A percentile compares a stretch with the other conserved stretches of the same genome.
Evolutionary conservation across 2,797 vertebrate species (phyloP).

Genomic region (Pseudocheirus occidentalis): DNA sequence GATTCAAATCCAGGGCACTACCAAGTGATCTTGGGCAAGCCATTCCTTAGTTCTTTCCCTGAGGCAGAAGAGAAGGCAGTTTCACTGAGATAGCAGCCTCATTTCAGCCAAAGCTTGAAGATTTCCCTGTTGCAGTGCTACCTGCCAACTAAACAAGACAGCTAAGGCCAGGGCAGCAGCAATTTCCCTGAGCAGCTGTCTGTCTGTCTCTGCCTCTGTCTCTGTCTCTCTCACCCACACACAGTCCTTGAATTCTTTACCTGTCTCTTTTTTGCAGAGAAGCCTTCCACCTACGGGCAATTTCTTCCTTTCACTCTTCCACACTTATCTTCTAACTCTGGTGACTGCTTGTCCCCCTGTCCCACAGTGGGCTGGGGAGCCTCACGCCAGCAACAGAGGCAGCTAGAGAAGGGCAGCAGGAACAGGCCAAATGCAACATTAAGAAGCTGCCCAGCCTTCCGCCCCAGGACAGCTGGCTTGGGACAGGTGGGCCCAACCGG

Average conservation of each 20-base stretch:
- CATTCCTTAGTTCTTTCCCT: not conserved
- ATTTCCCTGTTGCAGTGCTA: not conserved
- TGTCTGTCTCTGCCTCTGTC: not conserved
- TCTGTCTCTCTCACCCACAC: not conserved
- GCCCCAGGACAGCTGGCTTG: not conserved
- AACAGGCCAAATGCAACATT: not conserved
- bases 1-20: not conserved
- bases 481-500: not conserved
- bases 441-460: not conserved
- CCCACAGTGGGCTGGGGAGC: not conserved
- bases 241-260: not conserved
- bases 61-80: not conserved
- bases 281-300: not conserved
- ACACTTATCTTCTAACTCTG: not conserved
- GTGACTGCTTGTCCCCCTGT: not conserved
- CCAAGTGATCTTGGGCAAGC: not conserved
- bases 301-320: not conserved
- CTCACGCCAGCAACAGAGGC: not conserved
- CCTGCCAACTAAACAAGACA: not conserved
- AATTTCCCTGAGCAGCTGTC: fast-evolving
- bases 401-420: not conserved
- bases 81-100: not conserved
- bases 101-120: not conserved
- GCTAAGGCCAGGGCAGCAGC: not conserved
- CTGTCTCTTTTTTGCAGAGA: not conserved